Base-by-base conservation (phyloP, 1,140 invertebrate species). In the Thaumetopoea pityocampa region DNA sequence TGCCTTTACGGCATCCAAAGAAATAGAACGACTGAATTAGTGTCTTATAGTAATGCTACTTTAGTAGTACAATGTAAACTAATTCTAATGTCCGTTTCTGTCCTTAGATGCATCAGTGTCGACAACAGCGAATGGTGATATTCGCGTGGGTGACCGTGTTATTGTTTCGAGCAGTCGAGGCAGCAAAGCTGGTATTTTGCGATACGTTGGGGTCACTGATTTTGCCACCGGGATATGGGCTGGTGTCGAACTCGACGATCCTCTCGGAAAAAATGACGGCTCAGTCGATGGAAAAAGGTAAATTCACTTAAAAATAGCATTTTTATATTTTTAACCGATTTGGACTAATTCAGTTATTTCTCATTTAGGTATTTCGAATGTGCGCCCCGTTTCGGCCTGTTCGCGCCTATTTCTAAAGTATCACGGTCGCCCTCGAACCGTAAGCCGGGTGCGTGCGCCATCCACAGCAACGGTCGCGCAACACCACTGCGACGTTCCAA, bases 261-360 rank as follows among this genome's bases (percentile, higher is more conserved):
- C 95, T 0, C 83, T 93, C 38, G 97, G 97, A 19, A 98, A 98
- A 83, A 98, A 99, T 86, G 96, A 99, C 85, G 97, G 97, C 26
- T 93, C 94, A 23, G 96, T 99, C 22, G 94, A 91, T 53, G 96
- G 91, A 24, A 91, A 90, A 71, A 92, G 92, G 92, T 94, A 58
- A n/a, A n/a, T n/a, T n/a, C n/a, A n/a, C n/a, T n/a, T n/a, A n/a
- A n/a, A n/a, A n/a, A n/a, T n/a, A n/a, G n/a, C n/a, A n/a, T n/a
- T n/a, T n/a, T n/a, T n/a, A n/a, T n/a, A n/a, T n/a, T n/a, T 32
- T 28, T 5, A 18, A 26, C 23, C 9, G 28, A 11, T 4, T 26
- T 4, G 24, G 22, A 23, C 30, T 18, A 11, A 28, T 17, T 11
- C 9, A 11, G 40, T n/a, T n/a, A 42, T 34, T 29, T 12, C 18